Percentiles rank a stretch among this genome's conserved stretches.
These are phyloP conservation scores for Hypomecis atomaria DNA, from an alignment of 2,888 invertebrate species.

Conservation along the genomic window DNA sequence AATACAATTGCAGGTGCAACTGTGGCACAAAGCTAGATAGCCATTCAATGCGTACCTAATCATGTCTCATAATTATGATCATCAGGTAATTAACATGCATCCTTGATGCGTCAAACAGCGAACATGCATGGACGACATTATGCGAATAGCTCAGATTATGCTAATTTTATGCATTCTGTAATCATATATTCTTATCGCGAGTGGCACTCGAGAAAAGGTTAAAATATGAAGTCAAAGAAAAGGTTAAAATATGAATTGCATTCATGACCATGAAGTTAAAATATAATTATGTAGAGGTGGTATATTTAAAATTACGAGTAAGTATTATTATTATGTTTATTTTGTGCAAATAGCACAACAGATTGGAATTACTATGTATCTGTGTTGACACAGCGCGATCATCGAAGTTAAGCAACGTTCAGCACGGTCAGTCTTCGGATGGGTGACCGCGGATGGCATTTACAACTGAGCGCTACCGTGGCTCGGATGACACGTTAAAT, in stretches of 20 bases:
- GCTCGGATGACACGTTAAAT: too few relatives aligned
- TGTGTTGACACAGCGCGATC: too few relatives aligned
- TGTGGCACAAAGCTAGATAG: background rate
- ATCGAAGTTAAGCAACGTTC: too few relatives aligned
- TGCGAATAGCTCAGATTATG: slow-evolving; percentile 1
- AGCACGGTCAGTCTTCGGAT: too few relatives aligned
- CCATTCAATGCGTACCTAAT: background rate
- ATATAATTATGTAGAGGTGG: background rate
- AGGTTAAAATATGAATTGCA: slow-evolving; percentile 4
- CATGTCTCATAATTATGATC: background rate
- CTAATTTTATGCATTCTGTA: background rate
- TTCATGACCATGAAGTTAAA: background rate
- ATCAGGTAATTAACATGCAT: background rate
- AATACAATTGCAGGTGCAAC: too few relatives aligned
- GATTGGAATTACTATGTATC: too few relatives aligned
- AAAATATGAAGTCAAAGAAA: slow-evolving; percentile 6
- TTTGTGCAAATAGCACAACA: too few relatives aligned
- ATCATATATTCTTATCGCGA: slow-evolving; percentile 5
- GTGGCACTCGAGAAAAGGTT: slow-evolving; percentile 1
- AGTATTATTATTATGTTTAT: too few relatives aligned
- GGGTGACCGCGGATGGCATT: too few relatives aligned
- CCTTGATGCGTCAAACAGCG: background rate
- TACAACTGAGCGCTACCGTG: too few relatives aligned
- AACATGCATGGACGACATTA: slow-evolving; percentile 3
- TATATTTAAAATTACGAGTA: too few relatives aligned